Evolutionary conservation across 2,113 vertebrate species (phyloP).

Genomic region (Tichodroma muraria): DNA sequence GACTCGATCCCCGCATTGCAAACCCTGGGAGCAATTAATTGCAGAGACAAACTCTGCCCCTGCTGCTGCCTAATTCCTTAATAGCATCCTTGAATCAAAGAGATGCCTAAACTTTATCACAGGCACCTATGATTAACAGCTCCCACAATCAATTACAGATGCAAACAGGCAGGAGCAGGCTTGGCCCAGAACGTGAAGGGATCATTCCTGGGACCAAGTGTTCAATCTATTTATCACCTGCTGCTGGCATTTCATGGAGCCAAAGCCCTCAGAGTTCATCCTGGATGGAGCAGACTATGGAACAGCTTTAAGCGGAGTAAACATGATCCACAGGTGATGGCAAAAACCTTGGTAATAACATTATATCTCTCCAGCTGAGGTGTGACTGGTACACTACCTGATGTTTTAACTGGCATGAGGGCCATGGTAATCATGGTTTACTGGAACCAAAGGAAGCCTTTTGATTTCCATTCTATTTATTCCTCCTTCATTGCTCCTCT

Average conservation of each 20-base stretch:
- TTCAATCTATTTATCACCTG: not conserved
- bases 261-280: not conserved
- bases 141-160: slow-evolving; percentile 42
- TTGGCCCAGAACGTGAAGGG: not conserved
- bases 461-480: not conserved
- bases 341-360: slow-evolving; percentile 14
- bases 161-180: not conserved
- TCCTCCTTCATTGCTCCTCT: not conserved
- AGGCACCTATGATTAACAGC: slow-evolving; percentile 9
- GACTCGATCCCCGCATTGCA: not conserved
- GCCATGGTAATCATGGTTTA: slow-evolving; percentile 12
- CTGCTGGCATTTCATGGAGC: not conserved
- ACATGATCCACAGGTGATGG: not conserved
- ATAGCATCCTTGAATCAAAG: slow-evolving; percentile 50
- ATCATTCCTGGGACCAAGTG: not conserved
- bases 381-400: not conserved
- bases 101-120: slow-evolving; percentile 30
- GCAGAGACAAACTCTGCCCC: slow-evolving; percentile 22
- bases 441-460: slow-evolving; percentile 10
- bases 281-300: not conserved
- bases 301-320: not conserved
- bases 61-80: slow-evolving; percentile 41
- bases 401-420: slow-evolving; percentile 26
- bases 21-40: slow-evolving; percentile 5
- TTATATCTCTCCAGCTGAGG: slow-evolving; percentile 12